Percentiles rank a stretch among this genome's conserved stretches.
Evolutionary conservation across 2,888 invertebrate species (phyloP).

Genomic region (Heliconius sara): DNA sequence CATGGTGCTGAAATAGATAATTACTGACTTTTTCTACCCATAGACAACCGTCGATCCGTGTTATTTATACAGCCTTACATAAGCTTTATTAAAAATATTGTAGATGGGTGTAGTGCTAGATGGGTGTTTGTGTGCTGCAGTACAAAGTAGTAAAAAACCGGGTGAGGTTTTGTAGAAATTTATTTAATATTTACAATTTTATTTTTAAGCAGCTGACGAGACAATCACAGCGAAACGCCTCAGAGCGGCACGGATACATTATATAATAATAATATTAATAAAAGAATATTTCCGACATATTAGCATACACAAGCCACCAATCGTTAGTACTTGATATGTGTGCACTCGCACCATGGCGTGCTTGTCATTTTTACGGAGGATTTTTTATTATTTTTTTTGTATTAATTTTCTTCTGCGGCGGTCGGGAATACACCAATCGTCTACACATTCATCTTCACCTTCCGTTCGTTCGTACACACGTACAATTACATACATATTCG

Average conservation of each 20-base stretch:
- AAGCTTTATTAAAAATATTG: not conserved
- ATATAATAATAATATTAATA: not conserved
- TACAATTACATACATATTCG: not conserved
- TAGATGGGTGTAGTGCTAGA: not conserved
- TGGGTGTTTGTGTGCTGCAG: not conserved
- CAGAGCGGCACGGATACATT: not conserved
- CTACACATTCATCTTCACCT: slow-evolving; percentile 16
- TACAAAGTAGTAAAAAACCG: slow-evolving; percentile 39
- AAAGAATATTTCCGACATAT: not conserved
- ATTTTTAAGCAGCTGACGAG: slow-evolving; percentile 52
- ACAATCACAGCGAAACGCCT: slow-evolving; percentile 36
- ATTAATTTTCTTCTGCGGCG: not conserved
- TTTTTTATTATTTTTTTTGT: slow-evolving; percentile 2
- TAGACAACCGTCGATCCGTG: no score
- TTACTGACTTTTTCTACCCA: no score
- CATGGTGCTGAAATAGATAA: no score
- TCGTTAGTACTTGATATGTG: slow-evolving; percentile 16
- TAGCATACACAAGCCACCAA: not conserved
- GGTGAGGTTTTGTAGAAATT: slow-evolving; percentile 70
- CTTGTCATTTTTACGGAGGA: not conserved
- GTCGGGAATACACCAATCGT: slow-evolving; percentile 10
- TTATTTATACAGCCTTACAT: no score
- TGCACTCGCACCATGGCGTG: not conserved
- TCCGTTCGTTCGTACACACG: not conserved
- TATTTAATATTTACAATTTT: slow-evolving; percentile 72